Evolutionary conservation across 2,888 invertebrate genomes (phyloP).

Genomic region (Amblyjoppa fuscipennis): DNA sequence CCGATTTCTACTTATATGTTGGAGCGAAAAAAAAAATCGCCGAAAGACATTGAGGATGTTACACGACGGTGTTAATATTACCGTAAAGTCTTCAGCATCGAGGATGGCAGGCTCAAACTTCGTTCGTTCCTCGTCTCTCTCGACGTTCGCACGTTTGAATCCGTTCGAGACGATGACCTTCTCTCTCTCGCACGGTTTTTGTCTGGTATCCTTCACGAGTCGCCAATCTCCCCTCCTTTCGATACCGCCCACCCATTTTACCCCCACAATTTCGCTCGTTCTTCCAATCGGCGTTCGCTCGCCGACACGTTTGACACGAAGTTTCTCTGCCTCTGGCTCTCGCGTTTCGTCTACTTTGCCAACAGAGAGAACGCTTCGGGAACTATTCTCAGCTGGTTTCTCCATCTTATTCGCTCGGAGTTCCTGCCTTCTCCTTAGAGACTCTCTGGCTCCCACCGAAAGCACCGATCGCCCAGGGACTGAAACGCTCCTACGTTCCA

Average conservation of each 20-base stretch:
- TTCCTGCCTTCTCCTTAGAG: not conserved
- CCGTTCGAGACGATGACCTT: not conserved
- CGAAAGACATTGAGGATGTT: not conserved
- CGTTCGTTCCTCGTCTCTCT: not conserved
- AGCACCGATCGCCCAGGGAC: slow-evolving; percentile 9
- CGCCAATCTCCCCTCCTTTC: slow-evolving; percentile 6
- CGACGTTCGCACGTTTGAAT: not conserved
- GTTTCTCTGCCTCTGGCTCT: not conserved
- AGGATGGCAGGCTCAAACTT: not conserved
- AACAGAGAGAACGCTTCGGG: not conserved
- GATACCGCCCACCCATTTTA: not conserved
- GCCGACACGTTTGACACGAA: slow-evolving; percentile 7
- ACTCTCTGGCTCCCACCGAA: slow-evolving; percentile 9
- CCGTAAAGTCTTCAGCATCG: not conserved
- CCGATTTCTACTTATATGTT: not conserved
- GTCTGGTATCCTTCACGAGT: not conserved
- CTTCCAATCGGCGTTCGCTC: slow-evolving; percentile 17
- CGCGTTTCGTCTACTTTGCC: slow-evolving; percentile 6
- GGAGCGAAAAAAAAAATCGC: not conserved
- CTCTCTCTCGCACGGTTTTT: not conserved
- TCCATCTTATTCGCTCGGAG: not conserved
- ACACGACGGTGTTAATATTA: not conserved
- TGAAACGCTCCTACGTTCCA: not conserved
- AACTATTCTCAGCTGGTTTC: not conserved
- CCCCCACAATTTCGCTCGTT: slow-evolving; percentile 7